phyloP scores from a whole-genome alignment of 2,113 vertebrate species.

The Silurus meridionalis region DNA sequence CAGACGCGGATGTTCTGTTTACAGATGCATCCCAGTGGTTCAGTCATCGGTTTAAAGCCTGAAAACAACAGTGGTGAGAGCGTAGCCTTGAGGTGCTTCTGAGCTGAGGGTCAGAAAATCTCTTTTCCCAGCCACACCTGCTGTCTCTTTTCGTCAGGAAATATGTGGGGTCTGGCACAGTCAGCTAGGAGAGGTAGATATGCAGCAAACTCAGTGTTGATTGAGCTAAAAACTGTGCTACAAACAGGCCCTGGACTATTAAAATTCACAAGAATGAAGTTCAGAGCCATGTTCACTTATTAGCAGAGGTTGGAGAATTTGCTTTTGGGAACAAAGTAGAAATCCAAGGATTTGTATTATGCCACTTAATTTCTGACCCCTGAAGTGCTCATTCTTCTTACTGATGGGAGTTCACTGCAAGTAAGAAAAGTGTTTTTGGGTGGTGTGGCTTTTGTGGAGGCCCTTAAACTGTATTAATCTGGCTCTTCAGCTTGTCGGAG shows the following conservation, averaged over 20 bases:
- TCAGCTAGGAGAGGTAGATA: neutral
- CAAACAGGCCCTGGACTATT: neutral
- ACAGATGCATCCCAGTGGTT: neutral
- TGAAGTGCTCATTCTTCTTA: neutral
- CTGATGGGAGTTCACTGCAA: neutral
- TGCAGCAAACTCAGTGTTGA: neutral
- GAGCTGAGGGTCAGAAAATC: neutral
- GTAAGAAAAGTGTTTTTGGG: neutral
- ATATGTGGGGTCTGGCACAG: neutral
- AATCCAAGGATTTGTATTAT: neutral
- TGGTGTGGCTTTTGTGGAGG: neutral
- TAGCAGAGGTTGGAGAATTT: neutral
- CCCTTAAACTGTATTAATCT: neutral
- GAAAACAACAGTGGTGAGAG: neutral
- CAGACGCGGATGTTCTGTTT: neutral
- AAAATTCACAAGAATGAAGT: neutral
- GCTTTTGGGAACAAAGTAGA: neutral
- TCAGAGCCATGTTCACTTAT: neutral
- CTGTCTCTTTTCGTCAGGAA: slow-evolving; percentile 5
- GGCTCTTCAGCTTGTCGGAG: neutral
- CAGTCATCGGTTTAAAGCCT: neutral
- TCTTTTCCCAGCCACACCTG: neutral
- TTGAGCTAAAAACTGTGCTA: neutral
- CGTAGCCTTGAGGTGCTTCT: neutral
- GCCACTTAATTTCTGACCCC: neutral